Percentiles rank a stretch among this genome's conserved stretches.
These are phyloP conservation scores for Pachyseris speciosa DNA, from an alignment of 64 coral and sea anemone genomes.

Conservation along the genomic window DNA sequence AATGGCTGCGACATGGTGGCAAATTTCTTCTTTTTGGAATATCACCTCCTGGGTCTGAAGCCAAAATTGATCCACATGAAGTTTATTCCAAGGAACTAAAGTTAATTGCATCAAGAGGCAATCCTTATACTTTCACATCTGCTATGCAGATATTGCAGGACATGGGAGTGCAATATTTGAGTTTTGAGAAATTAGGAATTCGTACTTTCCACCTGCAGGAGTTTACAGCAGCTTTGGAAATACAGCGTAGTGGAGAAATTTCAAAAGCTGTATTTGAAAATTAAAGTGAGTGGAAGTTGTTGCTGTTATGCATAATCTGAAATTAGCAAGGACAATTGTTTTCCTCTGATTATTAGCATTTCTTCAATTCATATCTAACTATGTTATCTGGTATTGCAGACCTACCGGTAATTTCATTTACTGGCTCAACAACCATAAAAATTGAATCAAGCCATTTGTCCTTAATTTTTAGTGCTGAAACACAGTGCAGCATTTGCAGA, in stretches of 20 bases:
- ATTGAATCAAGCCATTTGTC: too few species aligned
- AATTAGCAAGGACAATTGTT: too few species aligned
- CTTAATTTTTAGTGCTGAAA: too few species aligned
- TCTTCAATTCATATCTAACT: too few species aligned
- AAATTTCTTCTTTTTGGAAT: conserved; percentile 60
- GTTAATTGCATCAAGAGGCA: conserved; percentile 42
- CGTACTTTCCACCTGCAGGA: conserved; percentile 77
- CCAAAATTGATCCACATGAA: conserved; percentile 53
- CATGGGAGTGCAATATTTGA: conserved; percentile 60
- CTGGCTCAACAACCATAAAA: too few species aligned
- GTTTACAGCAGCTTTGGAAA: conserved; percentile 63
- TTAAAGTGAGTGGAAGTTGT: neutral
- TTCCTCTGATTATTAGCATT: too few species aligned
- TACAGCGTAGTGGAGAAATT: conserved; percentile 77
- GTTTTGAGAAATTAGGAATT: conserved; percentile 64
- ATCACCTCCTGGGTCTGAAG: conserved; percentile 36
- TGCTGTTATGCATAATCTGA: too few species aligned
- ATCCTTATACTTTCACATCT: conserved; percentile 57
- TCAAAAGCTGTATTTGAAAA: conserved; percentile 82
- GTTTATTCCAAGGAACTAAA: conserved; percentile 59
- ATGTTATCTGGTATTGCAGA: too few species aligned
- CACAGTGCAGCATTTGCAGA: too few species aligned
- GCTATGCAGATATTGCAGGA: conserved; percentile 66
- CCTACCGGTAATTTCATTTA: too few species aligned
- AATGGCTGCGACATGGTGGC: conserved; percentile 60